Conservation (phyloP, 2,888 invertebrate species). For the Caenorhabditis japonica region DNA sequence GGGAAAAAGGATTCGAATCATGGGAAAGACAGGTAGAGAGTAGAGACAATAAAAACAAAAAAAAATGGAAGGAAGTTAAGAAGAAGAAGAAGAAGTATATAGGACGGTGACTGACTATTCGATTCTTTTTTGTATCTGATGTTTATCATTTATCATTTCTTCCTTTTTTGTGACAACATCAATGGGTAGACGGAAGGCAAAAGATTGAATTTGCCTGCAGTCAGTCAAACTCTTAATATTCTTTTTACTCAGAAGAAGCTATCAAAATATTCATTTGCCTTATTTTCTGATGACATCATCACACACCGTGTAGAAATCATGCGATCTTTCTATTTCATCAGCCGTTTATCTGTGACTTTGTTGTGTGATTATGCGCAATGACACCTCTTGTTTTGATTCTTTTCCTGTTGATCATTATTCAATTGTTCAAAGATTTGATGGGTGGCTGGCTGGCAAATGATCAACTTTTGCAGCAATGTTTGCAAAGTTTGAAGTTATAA, state of each 20-base stretch:
- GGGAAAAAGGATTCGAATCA: slow-evolving; percentile 5
- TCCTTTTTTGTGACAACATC: background rate
- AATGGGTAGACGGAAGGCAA: background rate
- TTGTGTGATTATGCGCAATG: too few species aligned
- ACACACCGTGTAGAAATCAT: slow-evolving; percentile 3
- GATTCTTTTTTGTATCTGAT: background rate
- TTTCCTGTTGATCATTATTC: too few species aligned
- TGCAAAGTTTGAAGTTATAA: too few species aligned
- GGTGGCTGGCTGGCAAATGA: too few species aligned
- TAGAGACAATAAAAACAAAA: background rate
- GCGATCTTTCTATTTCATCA: background rate
- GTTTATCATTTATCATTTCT: background rate
- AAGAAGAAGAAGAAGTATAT: background rate
- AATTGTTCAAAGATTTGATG: too few species aligned
- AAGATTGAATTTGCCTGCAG: too few species aligned
- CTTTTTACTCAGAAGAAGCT: too few species aligned
- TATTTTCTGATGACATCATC: background rate
- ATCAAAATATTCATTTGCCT: too few species aligned
- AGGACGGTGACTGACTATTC: background rate
- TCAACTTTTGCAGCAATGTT: too few species aligned
- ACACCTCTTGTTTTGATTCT: too few species aligned
- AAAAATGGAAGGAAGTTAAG: too few species aligned
- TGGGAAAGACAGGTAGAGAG: background rate
- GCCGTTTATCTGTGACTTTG: background rate
- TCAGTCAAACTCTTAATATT: too few species aligned